Conservation (phyloP, 2,797 vertebrate species). For the Acipenser transmontanus region DNA sequence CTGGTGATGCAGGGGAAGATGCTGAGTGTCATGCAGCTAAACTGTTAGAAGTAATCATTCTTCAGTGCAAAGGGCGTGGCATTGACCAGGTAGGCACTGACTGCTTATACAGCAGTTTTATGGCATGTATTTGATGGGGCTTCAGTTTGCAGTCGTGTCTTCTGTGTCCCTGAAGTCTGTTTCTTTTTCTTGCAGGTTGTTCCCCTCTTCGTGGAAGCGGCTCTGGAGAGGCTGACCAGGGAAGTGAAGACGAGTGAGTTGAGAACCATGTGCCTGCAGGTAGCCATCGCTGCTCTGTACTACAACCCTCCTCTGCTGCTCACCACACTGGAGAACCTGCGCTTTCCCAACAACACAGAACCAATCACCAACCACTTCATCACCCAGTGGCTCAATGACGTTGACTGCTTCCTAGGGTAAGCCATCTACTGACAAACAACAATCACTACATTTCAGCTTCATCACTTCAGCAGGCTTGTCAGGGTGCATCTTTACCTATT, state of each 20-base stretch:
- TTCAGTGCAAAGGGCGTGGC: conserved; percentile 96
- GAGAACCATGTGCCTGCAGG: conserved; percentile 98
- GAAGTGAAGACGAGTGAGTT: conserved; percentile 98
- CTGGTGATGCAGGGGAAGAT: conserved; percentile 94
- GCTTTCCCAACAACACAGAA: conserved; percentile 94
- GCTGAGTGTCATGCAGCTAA: conserved; percentile 97
- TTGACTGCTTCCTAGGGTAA: conserved; percentile 97
- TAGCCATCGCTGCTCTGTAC: conserved; percentile 94
- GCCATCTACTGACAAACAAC: conserved; percentile 16
- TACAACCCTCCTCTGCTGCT: conserved; percentile 92
- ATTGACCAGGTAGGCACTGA: conserved; percentile 84
- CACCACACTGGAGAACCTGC: conserved; percentile 93
- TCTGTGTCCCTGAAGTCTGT: too few species aligned
- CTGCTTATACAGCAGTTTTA: neutral
- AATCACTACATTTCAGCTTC: too few species aligned
- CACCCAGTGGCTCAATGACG: conserved; percentile 96
- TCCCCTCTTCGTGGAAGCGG: conserved; percentile 89
- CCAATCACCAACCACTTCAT: conserved; percentile 98
- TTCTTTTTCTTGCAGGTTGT: conserved; percentile 69
- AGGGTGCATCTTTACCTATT: too few species aligned
- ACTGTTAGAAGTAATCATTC: conserved; percentile 88
- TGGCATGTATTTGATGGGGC: too few species aligned
- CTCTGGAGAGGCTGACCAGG: conserved; percentile 90
- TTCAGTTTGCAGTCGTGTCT: too few species aligned
- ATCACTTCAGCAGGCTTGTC: too few species aligned